Evolutionary conservation across 2,113 vertebrate species (phyloP).

Genomic region (Pagrus major): DNA sequence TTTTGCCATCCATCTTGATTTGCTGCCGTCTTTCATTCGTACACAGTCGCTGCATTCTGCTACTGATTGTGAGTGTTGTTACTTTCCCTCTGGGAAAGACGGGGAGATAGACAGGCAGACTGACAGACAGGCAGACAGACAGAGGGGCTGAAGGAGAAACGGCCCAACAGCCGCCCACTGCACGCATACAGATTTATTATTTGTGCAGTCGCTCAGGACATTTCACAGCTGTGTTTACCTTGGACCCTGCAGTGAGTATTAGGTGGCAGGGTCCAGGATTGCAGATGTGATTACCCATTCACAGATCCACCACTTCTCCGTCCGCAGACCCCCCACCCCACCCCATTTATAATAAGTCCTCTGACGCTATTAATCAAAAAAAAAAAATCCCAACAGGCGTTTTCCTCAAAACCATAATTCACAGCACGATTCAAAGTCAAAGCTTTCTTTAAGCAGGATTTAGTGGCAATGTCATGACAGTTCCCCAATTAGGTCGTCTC

Average conservation of each 20-base stretch:
- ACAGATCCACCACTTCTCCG: slow-evolving; percentile 74
- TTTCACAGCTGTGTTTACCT: slow-evolving; percentile 90
- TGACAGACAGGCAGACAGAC: slow-evolving; percentile 43
- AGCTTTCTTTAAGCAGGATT: slow-evolving; percentile 65
- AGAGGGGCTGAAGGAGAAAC: slow-evolving; percentile 60
- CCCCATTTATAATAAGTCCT: slow-evolving; percentile 81
- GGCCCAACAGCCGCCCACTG: slow-evolving; percentile 70
- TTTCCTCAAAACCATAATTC: slow-evolving; percentile 70
- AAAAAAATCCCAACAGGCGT: slow-evolving; percentile 65
- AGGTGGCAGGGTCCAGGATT: slow-evolving; percentile 81
- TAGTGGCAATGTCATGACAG: slow-evolving; percentile 62
- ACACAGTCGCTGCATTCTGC: slow-evolving; percentile 36
- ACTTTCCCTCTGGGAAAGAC: slow-evolving; percentile 34
- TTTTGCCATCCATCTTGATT: slow-evolving; percentile 64
- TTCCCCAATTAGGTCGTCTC: slow-evolving; percentile 66
- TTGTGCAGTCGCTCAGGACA: slow-evolving; percentile 82
- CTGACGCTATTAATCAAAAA: slow-evolving; percentile 81
- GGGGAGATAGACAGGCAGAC: slow-evolving; percentile 55
- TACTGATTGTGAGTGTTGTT: slow-evolving; percentile 23
- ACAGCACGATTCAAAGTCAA: slow-evolving; percentile 65
- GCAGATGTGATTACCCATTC: slow-evolving; percentile 83
- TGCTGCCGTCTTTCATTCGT: slow-evolving; percentile 56
- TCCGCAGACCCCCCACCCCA: slow-evolving; percentile 37
- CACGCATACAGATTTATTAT: slow-evolving; percentile 77
- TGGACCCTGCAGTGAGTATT: slow-evolving; percentile 84